Base-by-base conservation (phyloP, 2,797 vertebrate genomes). In the Orientallactaga sibirica region DNA sequence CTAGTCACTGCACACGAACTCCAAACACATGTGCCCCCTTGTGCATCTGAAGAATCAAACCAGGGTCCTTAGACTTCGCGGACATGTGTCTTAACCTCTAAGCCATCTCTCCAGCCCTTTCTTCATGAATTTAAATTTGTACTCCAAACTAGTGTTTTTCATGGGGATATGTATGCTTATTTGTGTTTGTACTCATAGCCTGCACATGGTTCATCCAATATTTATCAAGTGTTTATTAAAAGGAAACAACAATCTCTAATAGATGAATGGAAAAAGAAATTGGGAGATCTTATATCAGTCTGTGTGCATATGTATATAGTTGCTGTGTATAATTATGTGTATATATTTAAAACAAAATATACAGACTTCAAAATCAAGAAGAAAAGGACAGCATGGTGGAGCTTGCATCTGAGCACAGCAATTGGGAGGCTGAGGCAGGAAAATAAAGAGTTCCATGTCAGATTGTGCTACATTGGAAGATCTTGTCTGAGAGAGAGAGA, bases 61-160 rank as follows among this genome's bases (percentile, higher is more conserved):
- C 33, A 37, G 33, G 33, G 33, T 37, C 33, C 33, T 37, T 37
- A 37, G 33, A 2, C 33, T 37, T 37, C 33, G 2, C 33, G 33
- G 33, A 2, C 33, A 37, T 37, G 33, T 37, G 33, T 2, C 33
- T 37, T 37, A 37, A 37, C 33, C 33, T 37, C 33, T 37, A 37
- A 37, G 33, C 33, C 33, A 37, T 37, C 33, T 37, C 33, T 37
- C 33, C 33, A 37, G 33, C 33, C 33, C 33, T 37, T 29, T 77
- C 18, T 19, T 89, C 68, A 41, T 19, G 16, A 7, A 3, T 75
- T 85, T 89, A 66, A 78, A 61, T 52, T 84, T 87, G 1, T 75
- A 22, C 78, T 62, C 80, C n/a, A 68, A 82, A 86, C 68, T 93
- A 86, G 64, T 52, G 64, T 61, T 71, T 84, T 33, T 83, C 8